Evolutionary conservation across 2,797 vertebrate species (phyloP).

Genomic region (Gadopsis bispinosus): DNA sequence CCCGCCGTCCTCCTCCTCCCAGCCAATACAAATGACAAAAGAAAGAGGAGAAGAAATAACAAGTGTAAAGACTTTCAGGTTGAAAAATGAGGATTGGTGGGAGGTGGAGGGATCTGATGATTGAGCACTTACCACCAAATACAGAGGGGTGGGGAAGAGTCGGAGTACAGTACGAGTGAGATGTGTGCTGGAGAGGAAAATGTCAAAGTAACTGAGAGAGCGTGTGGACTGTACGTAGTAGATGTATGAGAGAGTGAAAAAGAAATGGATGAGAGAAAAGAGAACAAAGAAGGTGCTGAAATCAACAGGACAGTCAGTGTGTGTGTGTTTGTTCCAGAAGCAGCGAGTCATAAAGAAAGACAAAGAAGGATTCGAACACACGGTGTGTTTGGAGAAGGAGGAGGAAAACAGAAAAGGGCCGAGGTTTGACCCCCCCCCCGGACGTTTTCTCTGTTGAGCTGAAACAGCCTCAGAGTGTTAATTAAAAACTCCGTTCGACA

Average conservation of each 20-base stretch:
- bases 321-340: background rate
- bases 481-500: background rate
- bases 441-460: background rate
- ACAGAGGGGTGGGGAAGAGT: fast-evolving
- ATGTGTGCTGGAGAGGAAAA: background rate
- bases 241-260: background rate
- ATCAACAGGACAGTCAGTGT: background rate
- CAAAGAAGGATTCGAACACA: background rate
- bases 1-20: slow-evolving; percentile 10
- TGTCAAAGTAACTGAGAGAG: background rate
- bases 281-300: background rate
- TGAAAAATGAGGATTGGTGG: background rate
- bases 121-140: background rate
- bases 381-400: background rate
- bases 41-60: slow-evolving; percentile 14
- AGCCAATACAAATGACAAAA: slow-evolving; percentile 45
- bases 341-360: background rate
- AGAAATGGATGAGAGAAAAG: background rate
- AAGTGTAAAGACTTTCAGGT: slow-evolving; percentile 7
- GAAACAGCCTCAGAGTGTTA: background rate
- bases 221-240: background rate
- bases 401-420: background rate
- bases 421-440: background rate
- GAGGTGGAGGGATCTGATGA: background rate
- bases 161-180: background rate